These are phyloP conservation scores for Drosophila aff. DNA, from an alignment of 1,140 invertebrate species.

Conservation along the genomic window DNA sequence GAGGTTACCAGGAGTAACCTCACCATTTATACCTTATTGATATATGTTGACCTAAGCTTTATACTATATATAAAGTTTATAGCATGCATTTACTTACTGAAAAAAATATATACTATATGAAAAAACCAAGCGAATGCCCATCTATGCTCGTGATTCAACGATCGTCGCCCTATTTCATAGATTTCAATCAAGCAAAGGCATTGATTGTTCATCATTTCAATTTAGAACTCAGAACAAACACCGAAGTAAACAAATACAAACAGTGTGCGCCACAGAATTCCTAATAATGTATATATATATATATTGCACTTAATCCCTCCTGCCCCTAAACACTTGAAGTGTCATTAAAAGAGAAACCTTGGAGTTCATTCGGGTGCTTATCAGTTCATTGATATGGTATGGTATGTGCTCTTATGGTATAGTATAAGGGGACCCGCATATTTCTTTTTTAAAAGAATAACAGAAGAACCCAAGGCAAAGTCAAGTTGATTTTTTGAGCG, in stretches of 20 bases:
- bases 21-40: background rate
- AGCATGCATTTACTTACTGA: background rate
- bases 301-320: constrained; percentile 34
- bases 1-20: too few relatives aligned
- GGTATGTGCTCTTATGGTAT: background rate
- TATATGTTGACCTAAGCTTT: background rate
- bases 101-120: background rate
- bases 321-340: constrained; percentile 18
- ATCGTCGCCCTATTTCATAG: background rate
- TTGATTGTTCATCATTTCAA: constrained; percentile 12
- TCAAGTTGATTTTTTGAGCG: constrained; percentile 18
- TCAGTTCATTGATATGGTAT: constrained; percentile 73
- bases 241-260: constrained; percentile 14
- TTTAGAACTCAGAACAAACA: background rate
- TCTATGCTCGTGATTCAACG: background rate
- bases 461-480: constrained; percentile 25
- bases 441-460: constrained; percentile 20
- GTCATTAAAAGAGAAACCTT: constrained; percentile 52
- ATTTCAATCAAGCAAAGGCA: constrained; percentile 13
- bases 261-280: constrained; percentile 1
- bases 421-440: constrained; percentile 21
- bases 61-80: background rate
- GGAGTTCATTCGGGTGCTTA: constrained; percentile 61
- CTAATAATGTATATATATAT: constrained; percentile 1
- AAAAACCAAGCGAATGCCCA: too few relatives aligned